Evolutionary conservation across 2,888 invertebrate genomes (phyloP).

Genomic region (Cerastis leucographa): DNA sequence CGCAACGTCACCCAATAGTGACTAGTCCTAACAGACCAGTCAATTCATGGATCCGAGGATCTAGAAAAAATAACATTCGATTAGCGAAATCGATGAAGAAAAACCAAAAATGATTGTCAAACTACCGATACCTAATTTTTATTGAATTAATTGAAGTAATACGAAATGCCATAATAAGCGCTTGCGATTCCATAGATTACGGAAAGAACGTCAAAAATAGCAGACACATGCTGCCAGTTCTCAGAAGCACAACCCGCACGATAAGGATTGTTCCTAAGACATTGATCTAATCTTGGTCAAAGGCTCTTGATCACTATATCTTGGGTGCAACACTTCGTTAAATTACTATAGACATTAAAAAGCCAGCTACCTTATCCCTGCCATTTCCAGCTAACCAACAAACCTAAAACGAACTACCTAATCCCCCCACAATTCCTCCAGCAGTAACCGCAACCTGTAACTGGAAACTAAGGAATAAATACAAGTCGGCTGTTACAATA

Average conservation of each 20-base stretch:
- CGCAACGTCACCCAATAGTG: too few relatives aligned
- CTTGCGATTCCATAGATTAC: background rate
- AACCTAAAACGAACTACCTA: conserved; percentile 18
- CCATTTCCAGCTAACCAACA: background rate
- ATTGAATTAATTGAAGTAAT: background rate
- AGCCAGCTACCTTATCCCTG: background rate
- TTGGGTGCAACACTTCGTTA: background rate
- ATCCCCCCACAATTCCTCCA: conserved; percentile 31
- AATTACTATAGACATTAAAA: background rate
- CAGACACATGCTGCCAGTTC: background rate
- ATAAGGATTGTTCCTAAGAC: background rate
- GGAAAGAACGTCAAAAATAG: background rate
- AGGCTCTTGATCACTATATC: background rate
- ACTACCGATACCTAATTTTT: background rate
- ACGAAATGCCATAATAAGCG: background rate
- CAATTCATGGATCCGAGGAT: too few relatives aligned
- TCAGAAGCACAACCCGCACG: too few relatives aligned
- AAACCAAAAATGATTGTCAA: background rate
- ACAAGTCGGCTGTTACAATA: conserved; percentile 61
- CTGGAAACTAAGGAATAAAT: conserved; percentile 65
- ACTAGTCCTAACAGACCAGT: background rate
- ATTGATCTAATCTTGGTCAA: background rate
- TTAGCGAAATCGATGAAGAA: background rate
- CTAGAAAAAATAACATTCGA: background rate
- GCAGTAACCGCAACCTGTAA: conserved; percentile 43